Evolutionary conservation across 2,888 invertebrate genomes (phyloP).

Genomic region (Chrysolina haemoptera): DNA sequence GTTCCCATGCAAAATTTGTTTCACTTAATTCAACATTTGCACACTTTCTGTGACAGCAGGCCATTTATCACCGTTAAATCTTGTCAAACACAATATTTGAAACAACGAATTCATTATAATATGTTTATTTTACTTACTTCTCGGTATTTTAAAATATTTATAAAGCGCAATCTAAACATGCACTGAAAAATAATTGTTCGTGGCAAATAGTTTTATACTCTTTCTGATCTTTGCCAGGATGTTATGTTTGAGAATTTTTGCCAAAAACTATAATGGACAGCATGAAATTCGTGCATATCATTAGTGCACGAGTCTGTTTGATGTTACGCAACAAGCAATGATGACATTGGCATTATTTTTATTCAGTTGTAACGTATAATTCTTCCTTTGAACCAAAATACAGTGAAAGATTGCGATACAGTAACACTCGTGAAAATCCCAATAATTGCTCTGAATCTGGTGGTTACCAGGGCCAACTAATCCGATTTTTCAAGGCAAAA

Average conservation of each 20-base stretch:
- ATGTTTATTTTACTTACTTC: constrained; percentile 13
- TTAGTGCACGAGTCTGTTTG: neutral
- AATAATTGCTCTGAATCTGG: no score
- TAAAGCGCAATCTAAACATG: neutral
- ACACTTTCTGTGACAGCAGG: neutral
- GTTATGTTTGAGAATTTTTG: constrained; percentile 13
- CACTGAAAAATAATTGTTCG: constrained; percentile 24
- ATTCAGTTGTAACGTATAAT: no score
- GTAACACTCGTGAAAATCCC: no score
- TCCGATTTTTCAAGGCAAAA: no score
- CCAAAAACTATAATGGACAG: constrained; percentile 6
- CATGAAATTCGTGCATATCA: constrained; percentile 12
- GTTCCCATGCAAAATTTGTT: neutral
- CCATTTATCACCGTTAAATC: neutral
- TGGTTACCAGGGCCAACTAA: no score
- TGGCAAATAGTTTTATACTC: constrained; percentile 29
- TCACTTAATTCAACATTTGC: neutral
- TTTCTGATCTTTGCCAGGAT: constrained; percentile 29
- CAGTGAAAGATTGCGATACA: no score
- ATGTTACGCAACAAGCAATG: neutral
- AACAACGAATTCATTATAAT: neutral
- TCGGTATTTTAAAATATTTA: neutral
- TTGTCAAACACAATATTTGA: constrained; percentile 8
- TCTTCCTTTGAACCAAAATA: no score
- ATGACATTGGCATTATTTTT: neutral